Percentiles rank a stretch among this genome's conserved stretches.
Conservation (phyloP, 2,113 vertebrate genomes). For the Vulpes lagopus region DNA sequence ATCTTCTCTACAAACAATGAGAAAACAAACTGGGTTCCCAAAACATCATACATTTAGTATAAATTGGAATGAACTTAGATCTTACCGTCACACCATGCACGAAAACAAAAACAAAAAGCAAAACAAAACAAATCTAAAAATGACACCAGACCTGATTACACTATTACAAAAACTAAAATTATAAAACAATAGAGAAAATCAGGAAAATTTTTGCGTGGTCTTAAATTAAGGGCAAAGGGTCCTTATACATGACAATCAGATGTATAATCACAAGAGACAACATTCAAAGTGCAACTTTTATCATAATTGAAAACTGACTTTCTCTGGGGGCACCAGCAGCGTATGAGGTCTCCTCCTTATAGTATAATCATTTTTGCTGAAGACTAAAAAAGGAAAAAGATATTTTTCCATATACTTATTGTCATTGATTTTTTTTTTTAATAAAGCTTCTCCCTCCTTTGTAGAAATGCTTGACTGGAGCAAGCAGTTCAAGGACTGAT, state of each 20-base stretch:
- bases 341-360: neutral
- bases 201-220: too few relatives aligned
- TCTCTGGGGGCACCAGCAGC: neutral
- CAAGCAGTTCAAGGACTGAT: neutral
- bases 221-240: neutral
- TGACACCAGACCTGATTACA: neutral
- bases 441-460: neutral
- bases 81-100: neutral
- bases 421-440: neutral
- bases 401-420: neutral
- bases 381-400: neutral
- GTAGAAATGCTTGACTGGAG: neutral
- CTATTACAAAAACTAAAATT: neutral
- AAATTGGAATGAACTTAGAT: neutral
- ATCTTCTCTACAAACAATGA: neutral
- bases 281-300: neutral
- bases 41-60: neutral
- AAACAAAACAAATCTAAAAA: neutral
- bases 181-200: neutral
- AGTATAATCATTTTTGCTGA: neutral
- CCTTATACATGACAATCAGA: neutral
- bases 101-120: neutral
- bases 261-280: neutral
- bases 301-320: neutral
- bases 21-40: neutral